Evolutionary conservation across 2,888 invertebrate genomes (phyloP), one percentile per base, ranked within the genome.

Genomic region (Cataglyphis albicans): DNA sequence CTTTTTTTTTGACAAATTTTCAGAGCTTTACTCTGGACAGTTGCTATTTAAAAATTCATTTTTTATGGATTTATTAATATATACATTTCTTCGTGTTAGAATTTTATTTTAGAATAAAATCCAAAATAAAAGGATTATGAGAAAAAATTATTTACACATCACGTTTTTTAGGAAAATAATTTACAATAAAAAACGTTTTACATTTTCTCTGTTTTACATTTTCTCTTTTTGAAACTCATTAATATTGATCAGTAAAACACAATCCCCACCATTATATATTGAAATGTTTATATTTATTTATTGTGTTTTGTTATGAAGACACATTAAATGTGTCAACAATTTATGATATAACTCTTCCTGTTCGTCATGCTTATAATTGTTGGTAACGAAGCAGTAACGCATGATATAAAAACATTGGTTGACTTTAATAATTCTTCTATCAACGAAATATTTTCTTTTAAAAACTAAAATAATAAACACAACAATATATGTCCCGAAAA

Each of bases 211-310:
- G 10, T 57, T 12, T 10, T 12, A 57, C 7, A 52, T 32, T 73
- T 73, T 41, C 25, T 18, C 25, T 12, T 7, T 48, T 25, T 25
- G 7, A 59, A 18, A 61, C 29, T 15, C 18, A 61, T 25, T 6
- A 41, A 61, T 59, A 59, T 73, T 9, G 5, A 25, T 4, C 5
- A 41, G 6, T 29, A 61, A 59, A 73, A 12, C 29, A 21, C 38
- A 4, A 61, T 61, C 29, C 41, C 29, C 29, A 7, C 9, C 25
- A 59, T 29, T 15, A n/a, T n/a, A 38, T 73, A 61, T 73, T 29
- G 72, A 38, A 32, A 57, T 12, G 2, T 73, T 61, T 81, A 74
- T 41, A 61, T 78, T 84, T 82, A 76, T 10, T 21, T 82, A 76
- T 10, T 21, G 18, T 59, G 32, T 72, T 32, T 32, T 29, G 12